Evolutionary conservation across 2,888 invertebrate genomes (phyloP).

Genomic region (Eilema griseolum): DNA sequence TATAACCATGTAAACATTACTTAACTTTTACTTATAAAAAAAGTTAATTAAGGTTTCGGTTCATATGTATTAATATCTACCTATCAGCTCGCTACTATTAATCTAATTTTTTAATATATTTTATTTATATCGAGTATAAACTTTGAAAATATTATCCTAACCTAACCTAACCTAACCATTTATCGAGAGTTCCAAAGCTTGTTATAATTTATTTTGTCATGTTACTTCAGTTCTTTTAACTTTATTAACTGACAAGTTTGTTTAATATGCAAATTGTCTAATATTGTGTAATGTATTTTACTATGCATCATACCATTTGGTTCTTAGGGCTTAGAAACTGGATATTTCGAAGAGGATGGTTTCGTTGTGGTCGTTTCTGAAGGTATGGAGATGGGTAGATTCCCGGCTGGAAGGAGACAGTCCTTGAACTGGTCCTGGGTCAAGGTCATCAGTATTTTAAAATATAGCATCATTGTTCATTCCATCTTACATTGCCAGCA

Average conservation of each 20-base stretch:
- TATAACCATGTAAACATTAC: not conserved
- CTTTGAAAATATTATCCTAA: not conserved
- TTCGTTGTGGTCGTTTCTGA: conserved; percentile 88
- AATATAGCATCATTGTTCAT: conserved; percentile 73
- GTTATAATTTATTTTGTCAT: conserved; percentile 16
- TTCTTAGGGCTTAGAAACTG: conserved; percentile 86
- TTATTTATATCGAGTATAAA: not conserved
- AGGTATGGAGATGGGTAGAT: conserved; percentile 88
- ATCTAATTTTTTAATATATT: not conserved
- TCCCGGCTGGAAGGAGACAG: conserved; percentile 88
- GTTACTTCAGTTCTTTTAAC: conserved; percentile 25
- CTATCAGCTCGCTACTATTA: too few species aligned
- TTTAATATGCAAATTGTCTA: conserved; percentile 34
- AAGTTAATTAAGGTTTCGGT: not conserved
- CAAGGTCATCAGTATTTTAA: conserved; percentile 87
- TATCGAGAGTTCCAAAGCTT: conserved; percentile 31
- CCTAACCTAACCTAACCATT: not conserved
- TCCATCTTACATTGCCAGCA: conserved; percentile 75
- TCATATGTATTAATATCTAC: not conserved
- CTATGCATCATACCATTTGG: conserved; percentile 75
- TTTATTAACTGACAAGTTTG: conserved; percentile 32
- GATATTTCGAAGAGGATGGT: conserved; percentile 88
- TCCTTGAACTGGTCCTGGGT: conserved; percentile 90
- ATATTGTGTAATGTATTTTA: conserved; percentile 34
- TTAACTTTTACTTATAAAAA: not conserved